A percentile compares a stretch with the other conserved stretches of the same genome.
phyloP scores from a whole-genome alignment of 2,797 vertebrate species.

The Falco rusticolus region DNA sequence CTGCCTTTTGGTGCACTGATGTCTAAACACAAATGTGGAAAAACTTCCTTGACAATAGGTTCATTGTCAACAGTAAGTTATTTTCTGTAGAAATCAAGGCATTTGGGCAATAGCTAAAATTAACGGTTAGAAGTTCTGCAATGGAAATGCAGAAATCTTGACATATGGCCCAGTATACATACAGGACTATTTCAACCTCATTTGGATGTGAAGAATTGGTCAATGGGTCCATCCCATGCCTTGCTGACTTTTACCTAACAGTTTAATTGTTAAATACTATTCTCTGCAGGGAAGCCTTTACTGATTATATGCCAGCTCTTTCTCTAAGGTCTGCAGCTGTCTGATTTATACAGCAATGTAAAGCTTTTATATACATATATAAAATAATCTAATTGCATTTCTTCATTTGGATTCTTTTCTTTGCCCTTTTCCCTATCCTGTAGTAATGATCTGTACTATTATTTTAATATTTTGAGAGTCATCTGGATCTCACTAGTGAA shows the following conservation, averaged over 20 bases:
- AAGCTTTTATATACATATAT: neutral
- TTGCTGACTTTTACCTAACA: neutral
- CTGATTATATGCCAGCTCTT: neutral
- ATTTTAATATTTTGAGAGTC: neutral
- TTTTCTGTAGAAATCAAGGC: neutral
- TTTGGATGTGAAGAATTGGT: neutral
- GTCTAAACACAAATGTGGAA: neutral
- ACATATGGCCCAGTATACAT: neutral
- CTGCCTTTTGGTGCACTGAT: neutral
- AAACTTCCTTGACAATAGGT: neutral
- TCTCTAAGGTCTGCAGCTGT: neutral
- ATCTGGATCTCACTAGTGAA: neutral
- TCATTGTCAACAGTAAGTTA: neutral
- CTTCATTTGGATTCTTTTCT: neutral
- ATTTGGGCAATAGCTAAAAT: neutral
- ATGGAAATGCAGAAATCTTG: neutral
- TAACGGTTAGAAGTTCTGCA: neutral
- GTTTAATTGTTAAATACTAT: neutral
- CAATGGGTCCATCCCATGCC: rapidly evolving
- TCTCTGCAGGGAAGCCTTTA: neutral
- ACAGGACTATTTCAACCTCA: rapidly evolving
- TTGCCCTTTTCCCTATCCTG: neutral
- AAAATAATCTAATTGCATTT: neutral
- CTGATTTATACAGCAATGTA: neutral
- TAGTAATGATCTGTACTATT: neutral